These are phyloP conservation scores for Leontopithecus rosalia DNA, from an alignment of 2,797 vertebrate species.

Conservation along the genomic window DNA sequence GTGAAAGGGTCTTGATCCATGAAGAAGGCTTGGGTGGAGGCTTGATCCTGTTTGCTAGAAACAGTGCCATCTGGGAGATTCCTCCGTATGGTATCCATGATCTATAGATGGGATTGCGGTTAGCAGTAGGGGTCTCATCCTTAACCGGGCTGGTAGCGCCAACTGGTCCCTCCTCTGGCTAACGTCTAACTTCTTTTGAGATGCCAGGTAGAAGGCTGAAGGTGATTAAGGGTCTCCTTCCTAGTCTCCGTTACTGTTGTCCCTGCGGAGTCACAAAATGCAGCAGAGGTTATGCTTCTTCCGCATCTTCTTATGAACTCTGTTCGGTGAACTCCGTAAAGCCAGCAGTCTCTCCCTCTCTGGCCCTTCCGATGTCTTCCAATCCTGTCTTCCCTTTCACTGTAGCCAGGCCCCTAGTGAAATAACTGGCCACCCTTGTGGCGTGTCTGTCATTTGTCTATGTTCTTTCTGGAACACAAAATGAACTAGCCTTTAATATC, in stretches of 20 bases:
- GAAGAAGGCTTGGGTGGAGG: too few species aligned
- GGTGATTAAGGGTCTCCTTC: too few species aligned
- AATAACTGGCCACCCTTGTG: background rate
- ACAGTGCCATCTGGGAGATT: too few species aligned
- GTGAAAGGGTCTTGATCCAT: too few species aligned
- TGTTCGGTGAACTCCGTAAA: background rate
- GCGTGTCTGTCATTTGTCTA: background rate
- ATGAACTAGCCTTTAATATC: background rate
- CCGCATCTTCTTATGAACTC: background rate
- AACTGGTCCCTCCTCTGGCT: too few species aligned
- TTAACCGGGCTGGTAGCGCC: too few species aligned
- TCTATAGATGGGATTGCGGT: too few species aligned
- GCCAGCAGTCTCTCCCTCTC: fast-evolving
- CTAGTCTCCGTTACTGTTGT: background rate
- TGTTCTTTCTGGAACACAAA: background rate
- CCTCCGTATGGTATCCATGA: too few species aligned
- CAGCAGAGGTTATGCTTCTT: background rate
- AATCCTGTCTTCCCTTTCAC: background rate
- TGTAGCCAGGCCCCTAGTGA: background rate
- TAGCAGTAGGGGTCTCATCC: too few species aligned
- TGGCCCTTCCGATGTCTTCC: background rate
- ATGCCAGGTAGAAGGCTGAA: too few species aligned
- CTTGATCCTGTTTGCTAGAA: too few species aligned
- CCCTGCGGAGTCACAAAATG: background rate
- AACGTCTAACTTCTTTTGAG: too few species aligned